Percentiles rank a stretch among this genome's conserved stretches.
These are phyloP conservation scores for Cercopithecus mitis DNA, from an alignment of 2,797 vertebrate species.

Conservation along the genomic window DNA sequence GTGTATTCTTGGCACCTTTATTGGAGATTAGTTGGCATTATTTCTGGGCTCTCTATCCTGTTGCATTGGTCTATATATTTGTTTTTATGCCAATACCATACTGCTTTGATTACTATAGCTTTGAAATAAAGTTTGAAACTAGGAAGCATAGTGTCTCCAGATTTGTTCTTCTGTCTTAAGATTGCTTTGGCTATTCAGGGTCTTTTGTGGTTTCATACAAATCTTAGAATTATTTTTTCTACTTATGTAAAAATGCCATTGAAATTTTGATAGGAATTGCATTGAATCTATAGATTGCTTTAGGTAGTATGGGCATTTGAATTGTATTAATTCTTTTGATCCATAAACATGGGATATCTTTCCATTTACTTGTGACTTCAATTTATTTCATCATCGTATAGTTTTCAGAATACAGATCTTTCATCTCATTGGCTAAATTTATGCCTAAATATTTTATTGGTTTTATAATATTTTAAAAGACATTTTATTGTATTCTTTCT, in stretches of 20 bases:
- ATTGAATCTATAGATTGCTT: too few relatives aligned
- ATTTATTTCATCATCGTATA: not conserved
- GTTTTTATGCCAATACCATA: not conserved
- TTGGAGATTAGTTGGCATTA: not conserved
- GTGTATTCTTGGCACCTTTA: not conserved
- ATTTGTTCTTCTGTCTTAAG: not conserved
- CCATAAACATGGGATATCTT: not conserved
- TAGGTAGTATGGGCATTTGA: not conserved
- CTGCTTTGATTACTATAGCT: not conserved
- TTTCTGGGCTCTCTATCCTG: not conserved
- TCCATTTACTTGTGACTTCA: not conserved
- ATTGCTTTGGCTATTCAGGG: not conserved
- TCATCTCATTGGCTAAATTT: not conserved
- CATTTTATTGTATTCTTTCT: not conserved
- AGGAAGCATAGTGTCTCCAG: not conserved
- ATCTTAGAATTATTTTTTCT: not conserved
- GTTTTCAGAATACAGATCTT: not conserved
- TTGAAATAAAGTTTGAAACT: not conserved
- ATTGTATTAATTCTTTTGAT: not conserved
- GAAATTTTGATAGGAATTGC: too few relatives aligned
- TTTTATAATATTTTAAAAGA: not conserved
- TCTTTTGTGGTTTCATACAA: not conserved
- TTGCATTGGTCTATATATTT: not conserved
- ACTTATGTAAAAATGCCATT: too few relatives aligned
- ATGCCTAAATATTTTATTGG: not conserved